A percentile compares a stretch with the other conserved stretches of the same genome.
Conservation (phyloP, 2,888 invertebrate species). For the Caenorhabditis becei region DNA sequence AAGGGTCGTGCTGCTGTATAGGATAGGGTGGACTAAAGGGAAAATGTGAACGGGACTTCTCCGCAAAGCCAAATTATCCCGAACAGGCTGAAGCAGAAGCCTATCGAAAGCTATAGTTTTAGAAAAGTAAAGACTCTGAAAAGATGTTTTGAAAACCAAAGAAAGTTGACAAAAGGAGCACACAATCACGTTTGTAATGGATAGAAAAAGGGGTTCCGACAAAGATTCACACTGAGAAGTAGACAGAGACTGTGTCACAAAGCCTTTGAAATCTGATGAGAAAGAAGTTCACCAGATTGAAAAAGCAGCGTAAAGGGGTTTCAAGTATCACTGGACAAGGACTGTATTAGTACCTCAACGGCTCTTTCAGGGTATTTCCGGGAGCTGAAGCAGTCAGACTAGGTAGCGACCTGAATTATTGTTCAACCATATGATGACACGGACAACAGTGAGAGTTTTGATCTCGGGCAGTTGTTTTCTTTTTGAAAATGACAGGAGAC, state of each 20-base stretch:
- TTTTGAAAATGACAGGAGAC: not conserved
- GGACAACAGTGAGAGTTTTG: slow-evolving; percentile 19
- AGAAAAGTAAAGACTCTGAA: not conserved
- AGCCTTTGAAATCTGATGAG: not conserved
- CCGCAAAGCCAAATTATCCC: too few species aligned
- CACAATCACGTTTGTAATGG: slow-evolving; percentile 45
- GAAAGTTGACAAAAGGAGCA: slow-evolving; percentile 20
- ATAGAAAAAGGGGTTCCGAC: slow-evolving; percentile 23
- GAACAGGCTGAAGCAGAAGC: slow-evolving; percentile 23
- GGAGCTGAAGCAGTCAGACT: slow-evolving; percentile 75
- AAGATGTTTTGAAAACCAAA: slow-evolving; percentile 23
- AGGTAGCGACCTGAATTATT: slow-evolving; percentile 73
- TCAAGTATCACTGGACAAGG: slow-evolving; percentile 27
- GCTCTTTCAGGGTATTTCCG: slow-evolving; percentile 74
- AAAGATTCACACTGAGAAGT: slow-evolving; percentile 11
- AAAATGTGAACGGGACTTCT: not conserved
- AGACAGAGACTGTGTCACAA: slow-evolving; percentile 16
- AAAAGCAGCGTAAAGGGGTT: slow-evolving; percentile 6
- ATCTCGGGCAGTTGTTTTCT: not conserved
- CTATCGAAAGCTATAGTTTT: slow-evolving; percentile 5
- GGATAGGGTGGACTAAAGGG: slow-evolving; percentile 2
- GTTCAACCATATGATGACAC: slow-evolving; percentile 20
- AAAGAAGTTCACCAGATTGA: not conserved
- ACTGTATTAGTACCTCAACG: slow-evolving; percentile 70
- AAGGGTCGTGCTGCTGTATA: not conserved